Evolutionary conservation across 2,113 vertebrate species (phyloP).

Genomic region (Opisthocomus hoazin): DNA sequence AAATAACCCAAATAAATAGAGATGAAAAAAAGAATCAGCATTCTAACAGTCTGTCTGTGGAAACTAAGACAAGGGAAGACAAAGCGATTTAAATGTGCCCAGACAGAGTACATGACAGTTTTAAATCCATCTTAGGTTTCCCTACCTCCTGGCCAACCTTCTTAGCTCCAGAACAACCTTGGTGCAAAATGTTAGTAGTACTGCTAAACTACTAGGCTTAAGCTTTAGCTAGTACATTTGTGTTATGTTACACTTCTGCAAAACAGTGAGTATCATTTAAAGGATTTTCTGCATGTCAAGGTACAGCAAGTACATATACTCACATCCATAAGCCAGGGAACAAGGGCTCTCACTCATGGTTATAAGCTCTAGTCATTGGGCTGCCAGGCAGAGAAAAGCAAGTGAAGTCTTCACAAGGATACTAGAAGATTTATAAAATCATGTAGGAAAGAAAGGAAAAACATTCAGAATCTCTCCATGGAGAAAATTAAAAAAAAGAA

Average conservation of each 20-base stretch:
- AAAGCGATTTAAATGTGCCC: not conserved
- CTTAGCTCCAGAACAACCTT: not conserved
- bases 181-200: not conserved
- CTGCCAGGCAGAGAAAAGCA: not conserved
- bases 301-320: not conserved
- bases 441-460: slow-evolving; percentile 31
- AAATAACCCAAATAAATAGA: not conserved
- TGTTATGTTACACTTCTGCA: not conserved
- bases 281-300: not conserved
- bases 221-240: not conserved
- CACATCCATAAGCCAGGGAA: not conserved
- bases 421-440: slow-evolving; percentile 22
- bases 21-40: not conserved
- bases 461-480: slow-evolving; percentile 7
- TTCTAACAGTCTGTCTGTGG: not conserved
- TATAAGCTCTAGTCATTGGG: not conserved
- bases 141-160: not conserved
- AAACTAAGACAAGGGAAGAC: not conserved
- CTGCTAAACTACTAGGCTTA: not conserved
- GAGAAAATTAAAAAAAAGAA: not conserved
- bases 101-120: not conserved
- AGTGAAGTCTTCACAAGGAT: not conserved
- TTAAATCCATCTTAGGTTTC: not conserved
- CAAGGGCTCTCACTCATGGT: not conserved
- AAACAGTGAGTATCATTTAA: not conserved